Conservation (phyloP, 1,140 invertebrate genomes). For the Pararge aegeria region DNA sequence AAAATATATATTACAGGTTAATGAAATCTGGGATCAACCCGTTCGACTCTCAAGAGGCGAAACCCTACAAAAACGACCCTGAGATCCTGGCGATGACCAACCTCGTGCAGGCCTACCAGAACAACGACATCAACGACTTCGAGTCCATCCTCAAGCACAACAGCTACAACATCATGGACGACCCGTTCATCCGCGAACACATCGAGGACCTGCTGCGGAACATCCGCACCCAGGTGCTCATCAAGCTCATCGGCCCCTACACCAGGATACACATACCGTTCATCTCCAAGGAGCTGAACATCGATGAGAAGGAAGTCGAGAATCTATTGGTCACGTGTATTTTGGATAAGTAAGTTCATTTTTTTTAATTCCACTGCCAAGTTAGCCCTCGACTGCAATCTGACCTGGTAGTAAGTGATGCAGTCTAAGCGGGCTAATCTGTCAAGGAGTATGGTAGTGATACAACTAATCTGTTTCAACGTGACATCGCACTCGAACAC, state of each 20-base stretch:
- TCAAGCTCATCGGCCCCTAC: conserved; percentile 98
- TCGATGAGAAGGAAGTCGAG: conserved; percentile 97
- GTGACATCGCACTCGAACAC: too few species aligned
- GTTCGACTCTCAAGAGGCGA: conserved; percentile 99
- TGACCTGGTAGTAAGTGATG: too few species aligned
- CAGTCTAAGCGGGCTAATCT: too few species aligned
- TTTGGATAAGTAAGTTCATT: conserved; percentile 91
- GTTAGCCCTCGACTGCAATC: too few species aligned
- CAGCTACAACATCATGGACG: conserved; percentile 98
- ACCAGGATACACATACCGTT: conserved; percentile 99
- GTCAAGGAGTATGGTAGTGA: too few species aligned
- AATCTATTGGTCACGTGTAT: conserved; percentile 99
- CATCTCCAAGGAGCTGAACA: conserved; percentile 98
- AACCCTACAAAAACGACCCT: conserved; percentile 99
- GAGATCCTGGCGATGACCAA: conserved; percentile 99
- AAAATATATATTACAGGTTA: conserved; percentile 87
- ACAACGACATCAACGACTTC: conserved; percentile 99
- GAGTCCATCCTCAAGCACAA: conserved; percentile 98
- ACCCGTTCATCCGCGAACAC: conserved; percentile 99
- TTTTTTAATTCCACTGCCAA: too few species aligned
- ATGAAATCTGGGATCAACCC: conserved; percentile 99
- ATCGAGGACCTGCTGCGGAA: conserved; percentile 99
- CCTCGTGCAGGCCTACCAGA: conserved; percentile 98
- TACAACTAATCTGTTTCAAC: too few species aligned
- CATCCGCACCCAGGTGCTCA: conserved; percentile 98